Percentiles rank a stretch among this genome's conserved stretches.
These are phyloP conservation scores for Brachionus calyciflorus DNA, from an alignment of 1,140 invertebrate species.

Conservation along the genomic window DNA sequence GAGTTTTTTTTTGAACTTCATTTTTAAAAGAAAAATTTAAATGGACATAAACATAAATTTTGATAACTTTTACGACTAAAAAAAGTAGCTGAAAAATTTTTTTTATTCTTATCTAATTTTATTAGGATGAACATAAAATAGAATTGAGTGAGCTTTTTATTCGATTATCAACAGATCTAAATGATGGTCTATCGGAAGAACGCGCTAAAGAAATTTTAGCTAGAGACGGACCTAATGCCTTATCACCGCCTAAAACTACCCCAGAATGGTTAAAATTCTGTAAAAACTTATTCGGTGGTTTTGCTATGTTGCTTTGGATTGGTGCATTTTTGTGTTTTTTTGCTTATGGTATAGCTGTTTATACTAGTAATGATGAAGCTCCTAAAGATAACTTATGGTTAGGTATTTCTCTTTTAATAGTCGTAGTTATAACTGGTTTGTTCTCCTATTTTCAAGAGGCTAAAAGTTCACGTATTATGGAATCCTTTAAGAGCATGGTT, in stretches of 20 bases:
- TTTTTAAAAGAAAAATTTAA: no score
- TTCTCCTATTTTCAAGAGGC: conserved; percentile 62
- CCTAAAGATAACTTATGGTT: conserved; percentile 76
- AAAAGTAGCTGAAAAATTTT: not conserved
- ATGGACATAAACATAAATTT: no score
- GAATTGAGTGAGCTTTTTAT: conserved; percentile 11
- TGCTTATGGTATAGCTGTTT: conserved; percentile 86
- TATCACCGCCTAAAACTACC: conserved; percentile 83
- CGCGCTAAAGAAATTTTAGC: conserved; percentile 11
- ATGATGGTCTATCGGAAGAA: conserved; percentile 14
- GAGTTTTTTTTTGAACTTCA: no score
- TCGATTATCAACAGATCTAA: not conserved
- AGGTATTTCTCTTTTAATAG: conserved; percentile 57
- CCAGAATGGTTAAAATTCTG: conserved; percentile 98
- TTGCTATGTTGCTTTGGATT: conserved; percentile 91
- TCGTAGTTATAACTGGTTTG: conserved; percentile 60
- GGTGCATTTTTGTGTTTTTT: conserved; percentile 94
- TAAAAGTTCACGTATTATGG: conserved; percentile 74
- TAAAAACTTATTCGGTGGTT: conserved; percentile 94
- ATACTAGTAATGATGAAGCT: conserved; percentile 76
- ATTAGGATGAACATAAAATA: conserved; percentile 45
- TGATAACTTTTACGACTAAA: no score
- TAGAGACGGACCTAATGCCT: conserved; percentile 48
- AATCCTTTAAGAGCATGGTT: conserved; percentile 66
- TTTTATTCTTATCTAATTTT: not conserved